Conservation (phyloP, 2,797 vertebrate genomes). For the Onychomys torridus region DNA sequence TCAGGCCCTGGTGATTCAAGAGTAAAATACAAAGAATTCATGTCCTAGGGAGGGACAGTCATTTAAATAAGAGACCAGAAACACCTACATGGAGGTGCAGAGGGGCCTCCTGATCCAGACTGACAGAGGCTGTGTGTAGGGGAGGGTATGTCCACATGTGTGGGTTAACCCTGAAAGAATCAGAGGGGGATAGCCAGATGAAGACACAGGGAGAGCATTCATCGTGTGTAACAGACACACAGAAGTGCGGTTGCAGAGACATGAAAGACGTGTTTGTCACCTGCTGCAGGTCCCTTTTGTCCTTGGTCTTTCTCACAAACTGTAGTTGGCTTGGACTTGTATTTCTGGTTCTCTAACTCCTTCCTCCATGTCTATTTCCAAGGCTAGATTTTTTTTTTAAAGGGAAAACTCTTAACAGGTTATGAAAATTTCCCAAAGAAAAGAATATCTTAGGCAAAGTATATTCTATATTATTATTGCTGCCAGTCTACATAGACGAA, state of each 20-base stretch:
- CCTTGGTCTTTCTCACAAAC: not conserved
- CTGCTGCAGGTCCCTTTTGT: not conserved
- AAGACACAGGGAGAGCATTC: not conserved
- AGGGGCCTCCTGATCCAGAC: not conserved
- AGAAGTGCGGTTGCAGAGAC: not conserved
- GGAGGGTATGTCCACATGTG: not conserved
- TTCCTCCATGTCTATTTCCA: not conserved
- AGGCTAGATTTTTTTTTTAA: not conserved
- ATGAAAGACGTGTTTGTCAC: not conserved
- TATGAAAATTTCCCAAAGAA: constrained; percentile 50
- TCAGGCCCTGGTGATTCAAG: not conserved
- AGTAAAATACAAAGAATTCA: not conserved
- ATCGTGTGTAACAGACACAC: not conserved
- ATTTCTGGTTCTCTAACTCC: not conserved
- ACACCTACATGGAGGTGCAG: not conserved
- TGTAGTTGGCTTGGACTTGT: not conserved
- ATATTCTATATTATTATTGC: not conserved
- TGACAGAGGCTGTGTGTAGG: not conserved
- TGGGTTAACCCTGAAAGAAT: not conserved
- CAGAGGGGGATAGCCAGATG: not conserved
- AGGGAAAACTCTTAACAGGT: not conserved
- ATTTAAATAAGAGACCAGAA: not conserved
- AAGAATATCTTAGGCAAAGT: constrained; percentile 12
- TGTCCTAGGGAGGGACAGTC: not conserved
- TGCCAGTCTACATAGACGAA: not conserved